Percentiles rank a stretch among this genome's conserved stretches.
phyloP scores from a whole-genome alignment of 2,113 vertebrate genomes.

The Todiramphus saurophagus region DNA sequence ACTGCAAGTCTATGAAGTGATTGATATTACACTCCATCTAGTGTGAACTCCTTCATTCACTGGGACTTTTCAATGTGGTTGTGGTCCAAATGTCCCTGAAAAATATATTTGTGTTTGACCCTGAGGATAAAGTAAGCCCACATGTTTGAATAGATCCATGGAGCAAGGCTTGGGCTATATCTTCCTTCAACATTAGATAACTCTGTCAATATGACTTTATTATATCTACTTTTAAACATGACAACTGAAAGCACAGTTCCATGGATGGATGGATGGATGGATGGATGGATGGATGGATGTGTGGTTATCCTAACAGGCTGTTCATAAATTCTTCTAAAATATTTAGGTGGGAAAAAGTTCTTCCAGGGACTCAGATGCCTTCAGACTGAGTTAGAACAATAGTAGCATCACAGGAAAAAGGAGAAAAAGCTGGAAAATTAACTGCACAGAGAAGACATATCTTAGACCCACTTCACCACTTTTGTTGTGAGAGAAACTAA shows the following conservation, averaged over 20 bases:
- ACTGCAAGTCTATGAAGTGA: not conserved
- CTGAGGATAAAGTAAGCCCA: not conserved
- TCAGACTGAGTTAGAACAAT: not conserved
- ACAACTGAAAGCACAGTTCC: not conserved
- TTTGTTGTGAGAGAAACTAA: not conserved
- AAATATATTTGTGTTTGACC: not conserved
- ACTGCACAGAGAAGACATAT: not conserved
- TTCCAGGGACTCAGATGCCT: not conserved
- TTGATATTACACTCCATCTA: not conserved
- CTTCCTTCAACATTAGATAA: not conserved
- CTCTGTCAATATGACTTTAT: not conserved
- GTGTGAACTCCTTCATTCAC: not conserved
- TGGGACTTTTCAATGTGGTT: not conserved
- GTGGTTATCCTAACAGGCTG: not conserved
- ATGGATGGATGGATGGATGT: not conserved
- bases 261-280: not conserved
- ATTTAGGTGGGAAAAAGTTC: not conserved
- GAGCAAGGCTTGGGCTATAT: not conserved
- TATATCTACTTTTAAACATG: not conserved
- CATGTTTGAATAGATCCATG: not conserved
- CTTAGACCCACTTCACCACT: not conserved
- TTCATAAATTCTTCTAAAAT: not conserved
- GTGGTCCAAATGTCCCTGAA: not conserved
- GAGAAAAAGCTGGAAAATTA: not conserved
- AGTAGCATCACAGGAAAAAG: not conserved